Evolutionary conservation across 2,113 vertebrate genomes (phyloP).

Genomic region (Oreocharis arfaki): DNA sequence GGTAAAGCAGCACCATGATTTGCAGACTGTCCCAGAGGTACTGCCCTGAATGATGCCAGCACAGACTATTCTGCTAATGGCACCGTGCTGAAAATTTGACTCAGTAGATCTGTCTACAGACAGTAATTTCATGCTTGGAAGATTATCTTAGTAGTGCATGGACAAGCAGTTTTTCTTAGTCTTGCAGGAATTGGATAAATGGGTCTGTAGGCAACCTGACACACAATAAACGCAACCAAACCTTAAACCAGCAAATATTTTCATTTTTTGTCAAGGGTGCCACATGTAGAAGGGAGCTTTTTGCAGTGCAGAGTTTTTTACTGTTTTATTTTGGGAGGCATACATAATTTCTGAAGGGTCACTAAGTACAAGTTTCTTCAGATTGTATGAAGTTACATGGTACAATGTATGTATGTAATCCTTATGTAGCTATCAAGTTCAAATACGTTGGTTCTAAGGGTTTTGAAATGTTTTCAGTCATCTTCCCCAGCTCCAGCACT

Average conservation of each 20-base stretch:
- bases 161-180: neutral
- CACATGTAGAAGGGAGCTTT: neutral
- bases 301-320: neutral
- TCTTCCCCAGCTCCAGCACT: neutral
- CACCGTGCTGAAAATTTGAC: neutral
- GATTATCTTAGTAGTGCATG: neutral
- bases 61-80: neutral
- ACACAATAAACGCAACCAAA: neutral
- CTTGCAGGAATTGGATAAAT: neutral
- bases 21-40: neutral
- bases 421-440: neutral
- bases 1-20: neutral
- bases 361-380: neutral
- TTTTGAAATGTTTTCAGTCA: neutral
- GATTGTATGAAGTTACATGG: neutral
- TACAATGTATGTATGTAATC: neutral
- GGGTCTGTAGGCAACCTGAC: neutral
- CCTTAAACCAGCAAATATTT: neutral
- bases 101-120: neutral
- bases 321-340: neutral
- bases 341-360: neutral
- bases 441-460: neutral
- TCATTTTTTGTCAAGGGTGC: neutral
- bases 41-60: neutral
- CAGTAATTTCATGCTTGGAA: neutral